These are phyloP conservation scores for Hanleya hanleyi DNA, from an alignment of 2,888 invertebrate species.

Conservation along the genomic window DNA sequence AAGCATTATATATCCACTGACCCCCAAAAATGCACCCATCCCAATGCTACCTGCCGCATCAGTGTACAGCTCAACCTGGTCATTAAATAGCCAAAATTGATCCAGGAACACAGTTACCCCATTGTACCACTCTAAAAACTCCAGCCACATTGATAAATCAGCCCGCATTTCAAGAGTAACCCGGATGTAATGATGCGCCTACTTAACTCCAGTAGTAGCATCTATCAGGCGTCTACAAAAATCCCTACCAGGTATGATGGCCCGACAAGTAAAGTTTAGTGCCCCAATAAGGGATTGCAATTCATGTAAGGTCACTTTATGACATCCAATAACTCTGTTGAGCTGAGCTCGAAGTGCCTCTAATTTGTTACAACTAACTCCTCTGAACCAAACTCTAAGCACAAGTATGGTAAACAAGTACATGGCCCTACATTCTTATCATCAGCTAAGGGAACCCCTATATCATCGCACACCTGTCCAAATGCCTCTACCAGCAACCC, in stretches of 20 bases:
- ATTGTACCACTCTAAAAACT: slow-evolving; percentile 14
- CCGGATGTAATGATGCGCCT: neutral
- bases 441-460: neutral
- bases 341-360: neutral
- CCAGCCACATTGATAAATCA: neutral
- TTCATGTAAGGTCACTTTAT: slow-evolving; percentile 9
- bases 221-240: neutral
- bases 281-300: slow-evolving; percentile 12
- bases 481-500: neutral
- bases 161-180: slow-evolving; percentile 8
- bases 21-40: slow-evolving; percentile 9
- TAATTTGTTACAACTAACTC: neutral
- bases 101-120: slow-evolving; percentile 16
- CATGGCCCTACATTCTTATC: neutral
- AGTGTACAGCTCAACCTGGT: slow-evolving; percentile 3
- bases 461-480: neutral
- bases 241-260: neutral
- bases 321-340: neutral
- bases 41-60: slow-evolving; percentile 14
- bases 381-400: neutral
- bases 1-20: neutral
- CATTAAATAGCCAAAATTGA: slow-evolving; percentile 1
- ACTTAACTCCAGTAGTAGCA: neutral
- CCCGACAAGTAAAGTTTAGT: slow-evolving; percentile 14
- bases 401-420: neutral